A percentile compares a stretch with the other conserved stretches of the same genome.
Evolutionary conservation across 2,888 invertebrate species (phyloP).

Genomic region (Noctua janthe): DNA sequence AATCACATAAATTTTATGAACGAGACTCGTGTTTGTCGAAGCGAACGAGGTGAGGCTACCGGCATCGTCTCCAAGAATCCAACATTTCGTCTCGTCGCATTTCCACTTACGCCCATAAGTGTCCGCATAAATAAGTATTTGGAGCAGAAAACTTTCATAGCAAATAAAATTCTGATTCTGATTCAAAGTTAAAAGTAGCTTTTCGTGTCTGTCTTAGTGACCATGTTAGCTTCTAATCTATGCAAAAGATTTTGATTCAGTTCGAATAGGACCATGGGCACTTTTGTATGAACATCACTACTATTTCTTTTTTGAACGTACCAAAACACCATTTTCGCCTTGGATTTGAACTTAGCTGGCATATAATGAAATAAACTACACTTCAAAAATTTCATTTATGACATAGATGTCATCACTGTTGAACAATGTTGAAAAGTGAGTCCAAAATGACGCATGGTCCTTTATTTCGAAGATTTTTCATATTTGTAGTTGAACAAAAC

Average conservation of each 20-base stretch:
- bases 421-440: no score
- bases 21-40: slow-evolving; percentile 45
- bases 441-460: no score
- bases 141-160: slow-evolving; percentile 43
- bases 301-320: no score
- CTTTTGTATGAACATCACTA: no score
- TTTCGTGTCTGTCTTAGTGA: neutral
- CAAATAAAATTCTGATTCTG: no score
- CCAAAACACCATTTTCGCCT: no score
- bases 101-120: slow-evolving; percentile 52
- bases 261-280: neutral
- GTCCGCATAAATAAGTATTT: slow-evolving; percentile 58
- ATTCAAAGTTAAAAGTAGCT: neutral
- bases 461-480: neutral
- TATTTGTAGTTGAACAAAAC: neutral
- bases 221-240: neutral
- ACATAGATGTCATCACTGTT: no score
- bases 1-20: slow-evolving; percentile 39
- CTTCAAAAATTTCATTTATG: no score
- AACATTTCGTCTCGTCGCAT: slow-evolving; percentile 54
- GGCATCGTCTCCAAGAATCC: slow-evolving; percentile 40
- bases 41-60: slow-evolving; percentile 60
- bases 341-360: no score
- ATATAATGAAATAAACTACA: no score
- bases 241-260: neutral